Base-by-base conservation (phyloP, 1,140 invertebrate genomes). In the Pseudomyrmex concolor region DNA sequence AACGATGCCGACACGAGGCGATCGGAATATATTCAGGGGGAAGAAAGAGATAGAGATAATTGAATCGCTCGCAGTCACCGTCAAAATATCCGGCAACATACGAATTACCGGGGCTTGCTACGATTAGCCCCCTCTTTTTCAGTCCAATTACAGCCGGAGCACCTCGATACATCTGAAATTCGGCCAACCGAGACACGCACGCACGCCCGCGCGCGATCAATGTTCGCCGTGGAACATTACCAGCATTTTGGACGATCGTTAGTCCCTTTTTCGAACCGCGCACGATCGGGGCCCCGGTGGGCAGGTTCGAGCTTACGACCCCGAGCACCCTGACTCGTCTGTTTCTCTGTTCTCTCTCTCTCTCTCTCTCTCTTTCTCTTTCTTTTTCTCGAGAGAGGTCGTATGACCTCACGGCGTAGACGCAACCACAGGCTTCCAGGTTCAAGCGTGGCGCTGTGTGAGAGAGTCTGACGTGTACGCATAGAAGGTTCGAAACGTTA, bases 321-420 rank as follows among this genome's bases (percentile, higher is more conserved):
- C 43, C 59, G 85, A 62, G 67, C 59, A 34, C 48, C 43, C 72
- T 22, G 60, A 34, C 68, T 50, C 22, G 83, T 71, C 83, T 59
- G 76, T 81, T 82, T 83, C 77, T 82, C 84, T 88, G 77, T 83
- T 83, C 90, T 89, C 90, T 86, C 89, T 34, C 25, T 25, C 48
- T 45, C 72, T 22, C 50, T 89, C 90, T 86, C 89, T 34, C 34
- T 34, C 48, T 45, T 66, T 17, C 55, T 72, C 76, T 78, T 88
- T 83, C 73, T 83, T 89, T 89, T 90, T 86, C 89, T 86, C 86
- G 88, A 86, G 84, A 87, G 76, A 86, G 89, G 88, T 92, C 88
- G 85, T 77, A 85, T 90, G 89, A 91, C 90, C 90, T 87, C 89
- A 85, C 86, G 66, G 88, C 84, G 77, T 85, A 84, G 85, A 87